Evolutionary conservation across 2,888 invertebrate species (phyloP), one percentile per base, ranked within the genome.

Genomic region (Acanthosoma haemorrhoidale): DNA sequence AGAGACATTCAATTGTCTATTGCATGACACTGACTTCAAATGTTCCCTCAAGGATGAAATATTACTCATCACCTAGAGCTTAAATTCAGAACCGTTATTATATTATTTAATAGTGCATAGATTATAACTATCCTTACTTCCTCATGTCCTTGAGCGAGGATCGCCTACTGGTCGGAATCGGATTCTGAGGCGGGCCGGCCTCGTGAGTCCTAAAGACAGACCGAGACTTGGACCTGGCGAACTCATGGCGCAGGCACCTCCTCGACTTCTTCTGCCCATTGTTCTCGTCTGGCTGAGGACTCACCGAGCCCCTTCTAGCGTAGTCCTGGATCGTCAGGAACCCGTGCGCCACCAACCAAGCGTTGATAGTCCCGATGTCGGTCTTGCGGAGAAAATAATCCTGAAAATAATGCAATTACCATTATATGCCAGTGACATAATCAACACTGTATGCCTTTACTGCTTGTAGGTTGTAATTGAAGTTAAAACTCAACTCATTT

Each of bases 141-240:
- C 83, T 77, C 82, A 83, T 82, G 73, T 82, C 83, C 75, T 82
- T 82, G 43, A 83, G 76, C 68, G 81, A 82, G 69, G 80, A 81
- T 61, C 83, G 75, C 32, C 83, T 74, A 75, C 81, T 78, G 13
- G 77, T 74, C 6, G 78, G 77, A 9, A 77, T 76, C 13, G 73
- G 70, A 4, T 74, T 70, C 32, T 75, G 72, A 11, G 71, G 69
- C 2, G 74, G 72, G 36, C 74, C 73, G 8, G 76, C 73, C 51
- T 80, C 80, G 63, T 79, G 79, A 1, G 82, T 81, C 68, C 82
- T 78, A 75, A 82, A 82, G 74, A 83, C 80, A 73, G 80, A 81
- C 38, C 80, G 78, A 74, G 80, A 80, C 77, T 82, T 82, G 60
- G 81, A 79, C 57, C 80, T 77, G 13, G 83, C 83, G 75, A 81